phyloP scores from a whole-genome alignment of 2,797 vertebrate genomes.

The Acipenser ruthenus region DNA sequence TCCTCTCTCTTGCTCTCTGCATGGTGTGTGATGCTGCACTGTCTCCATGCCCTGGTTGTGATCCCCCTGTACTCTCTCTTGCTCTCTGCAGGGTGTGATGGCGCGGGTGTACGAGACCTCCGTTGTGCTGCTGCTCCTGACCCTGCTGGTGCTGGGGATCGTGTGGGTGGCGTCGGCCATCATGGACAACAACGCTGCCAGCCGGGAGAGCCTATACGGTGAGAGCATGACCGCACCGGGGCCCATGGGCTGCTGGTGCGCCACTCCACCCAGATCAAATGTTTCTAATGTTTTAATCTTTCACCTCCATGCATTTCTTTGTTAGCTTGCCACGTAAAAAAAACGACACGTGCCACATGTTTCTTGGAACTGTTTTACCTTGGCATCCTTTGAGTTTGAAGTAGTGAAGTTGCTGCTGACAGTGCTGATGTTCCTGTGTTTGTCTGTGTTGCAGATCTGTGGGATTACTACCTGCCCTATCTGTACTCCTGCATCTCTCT shows the following conservation, averaged over 20 bases:
- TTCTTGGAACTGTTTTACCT: too few relatives aligned
- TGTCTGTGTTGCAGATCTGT: slow-evolving; percentile 66
- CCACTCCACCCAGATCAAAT: too few relatives aligned
- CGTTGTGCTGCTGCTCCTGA: slow-evolving; percentile 84
- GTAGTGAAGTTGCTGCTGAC: too few relatives aligned
- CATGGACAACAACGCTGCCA: slow-evolving; percentile 63
- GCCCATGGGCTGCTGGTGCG: too few relatives aligned
- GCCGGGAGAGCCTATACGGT: slow-evolving; percentile 88
- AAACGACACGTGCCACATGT: too few relatives aligned
- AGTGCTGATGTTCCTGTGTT: not conserved
- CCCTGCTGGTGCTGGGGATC: slow-evolving; percentile 85
- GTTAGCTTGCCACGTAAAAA: too few relatives aligned
- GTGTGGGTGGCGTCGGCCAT: slow-evolving; percentile 94
- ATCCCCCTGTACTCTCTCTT: not conserved
- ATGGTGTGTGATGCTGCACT: too few relatives aligned
- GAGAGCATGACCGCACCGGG: slow-evolving; percentile 29
- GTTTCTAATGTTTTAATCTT: too few relatives aligned
- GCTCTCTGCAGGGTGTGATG: slow-evolving; percentile 74
- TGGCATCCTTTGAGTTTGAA: too few relatives aligned
- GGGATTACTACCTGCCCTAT: slow-evolving; percentile 94
- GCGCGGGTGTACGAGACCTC: slow-evolving; percentile 88
- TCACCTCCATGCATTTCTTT: too few relatives aligned
- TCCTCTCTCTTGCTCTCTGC: too few relatives aligned
- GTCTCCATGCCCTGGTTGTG: too few relatives aligned
- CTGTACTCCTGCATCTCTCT: slow-evolving; percentile 94